phyloP scores from a whole-genome alignment of 2,113 vertebrate genomes.

The Triplophysa dalaica region DNA sequence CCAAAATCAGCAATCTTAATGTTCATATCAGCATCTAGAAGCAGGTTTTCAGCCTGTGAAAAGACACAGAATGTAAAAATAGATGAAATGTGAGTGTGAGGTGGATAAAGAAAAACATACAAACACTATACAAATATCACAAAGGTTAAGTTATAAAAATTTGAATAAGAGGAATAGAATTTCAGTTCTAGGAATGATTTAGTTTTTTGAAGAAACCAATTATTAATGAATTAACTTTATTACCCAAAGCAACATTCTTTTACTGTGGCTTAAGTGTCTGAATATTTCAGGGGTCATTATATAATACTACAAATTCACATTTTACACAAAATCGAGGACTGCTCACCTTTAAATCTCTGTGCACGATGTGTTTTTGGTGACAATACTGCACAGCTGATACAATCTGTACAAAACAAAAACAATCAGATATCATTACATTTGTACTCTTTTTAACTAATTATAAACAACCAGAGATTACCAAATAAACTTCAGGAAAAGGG shows the following conservation, averaged over 20 bases:
- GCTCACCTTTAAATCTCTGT: conserved; percentile 97
- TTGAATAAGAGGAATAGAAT: too few relatives aligned
- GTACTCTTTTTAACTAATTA: background rate
- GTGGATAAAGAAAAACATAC: background rate
- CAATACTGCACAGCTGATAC: conserved; percentile 99
- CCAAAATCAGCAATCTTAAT: conserved; percentile 99
- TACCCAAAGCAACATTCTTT: too few relatives aligned
- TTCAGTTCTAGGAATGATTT: too few relatives aligned
- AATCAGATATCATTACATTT: conserved; percentile 13
- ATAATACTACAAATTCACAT: background rate
- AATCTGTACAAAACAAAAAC: conserved; percentile 77
- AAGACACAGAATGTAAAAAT: background rate
- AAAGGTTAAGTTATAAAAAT: too few relatives aligned
- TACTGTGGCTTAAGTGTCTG: background rate
- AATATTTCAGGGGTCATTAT: background rate
- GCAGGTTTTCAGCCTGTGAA: conserved; percentile 92
- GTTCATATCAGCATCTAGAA: conserved; percentile 98
- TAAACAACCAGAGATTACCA: background rate
- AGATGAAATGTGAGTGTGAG: too few relatives aligned
- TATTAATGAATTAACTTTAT: too few relatives aligned
- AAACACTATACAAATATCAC: too few relatives aligned
- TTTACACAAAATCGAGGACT: background rate
- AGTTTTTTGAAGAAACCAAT: too few relatives aligned
- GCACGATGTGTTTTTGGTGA: conserved; percentile 98
- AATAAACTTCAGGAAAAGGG: background rate